Conservation (phyloP, 2,797 vertebrate species). For the Rhinichthys osculus region DNA sequence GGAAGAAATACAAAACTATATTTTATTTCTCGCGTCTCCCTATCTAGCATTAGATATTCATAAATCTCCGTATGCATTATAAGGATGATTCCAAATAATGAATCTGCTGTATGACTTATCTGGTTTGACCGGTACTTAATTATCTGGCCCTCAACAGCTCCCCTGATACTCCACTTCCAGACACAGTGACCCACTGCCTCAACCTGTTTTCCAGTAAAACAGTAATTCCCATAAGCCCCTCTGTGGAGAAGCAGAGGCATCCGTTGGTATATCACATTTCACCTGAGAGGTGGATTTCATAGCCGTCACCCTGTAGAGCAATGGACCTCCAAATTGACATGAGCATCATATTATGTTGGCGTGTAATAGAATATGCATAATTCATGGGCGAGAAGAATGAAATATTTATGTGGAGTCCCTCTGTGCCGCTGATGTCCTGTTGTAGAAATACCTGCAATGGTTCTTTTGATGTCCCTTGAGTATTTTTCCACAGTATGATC, state of each 20-base stretch:
- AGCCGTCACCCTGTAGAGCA: conserved; percentile 56
- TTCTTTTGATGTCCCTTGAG: conserved; percentile 33
- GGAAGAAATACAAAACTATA: background rate
- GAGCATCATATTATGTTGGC: conserved; percentile 62
- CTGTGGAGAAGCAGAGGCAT: conserved; percentile 56
- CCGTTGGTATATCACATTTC: conserved; percentile 63
- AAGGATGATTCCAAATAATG: conserved; percentile 77
- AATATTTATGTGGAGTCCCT: conserved; percentile 72
- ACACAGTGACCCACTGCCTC: conserved; percentile 60
- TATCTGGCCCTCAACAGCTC: conserved; percentile 74
- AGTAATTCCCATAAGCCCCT: conserved; percentile 66
- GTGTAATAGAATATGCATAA: conserved; percentile 68
- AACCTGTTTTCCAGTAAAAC: conserved; percentile 68
- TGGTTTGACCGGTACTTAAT: conserved; percentile 77
- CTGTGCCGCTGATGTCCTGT: conserved; percentile 54
- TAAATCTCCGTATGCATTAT: conserved; percentile 40
- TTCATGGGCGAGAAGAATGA: conserved; percentile 64
- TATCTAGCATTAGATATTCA: conserved; percentile 21
- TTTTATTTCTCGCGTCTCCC: background rate
- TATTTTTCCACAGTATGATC: background rate
- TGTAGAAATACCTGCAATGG: conserved; percentile 55
- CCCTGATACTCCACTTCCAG: conserved; percentile 67
- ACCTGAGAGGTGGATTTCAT: conserved; percentile 59
- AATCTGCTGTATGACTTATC: conserved; percentile 75
- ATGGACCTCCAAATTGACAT: conserved; percentile 57